Conservation (phyloP, 2,797 vertebrate species). For the Lycodopsis pacificus region DNA sequence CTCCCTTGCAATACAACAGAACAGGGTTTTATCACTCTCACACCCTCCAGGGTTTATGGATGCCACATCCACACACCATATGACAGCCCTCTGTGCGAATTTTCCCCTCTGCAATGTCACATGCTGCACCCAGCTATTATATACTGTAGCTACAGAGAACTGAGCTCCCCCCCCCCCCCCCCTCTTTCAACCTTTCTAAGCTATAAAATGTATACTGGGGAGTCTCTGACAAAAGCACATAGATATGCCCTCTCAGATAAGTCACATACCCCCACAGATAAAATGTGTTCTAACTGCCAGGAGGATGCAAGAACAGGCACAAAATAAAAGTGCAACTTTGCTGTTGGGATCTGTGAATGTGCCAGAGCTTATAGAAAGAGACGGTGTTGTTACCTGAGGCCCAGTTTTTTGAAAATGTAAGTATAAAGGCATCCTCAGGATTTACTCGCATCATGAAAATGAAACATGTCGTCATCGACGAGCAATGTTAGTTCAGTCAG, state of each 20-base stretch:
- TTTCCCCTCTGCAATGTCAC: constrained; percentile 47
- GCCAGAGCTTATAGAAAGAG: constrained; percentile 14
- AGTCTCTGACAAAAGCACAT: constrained; percentile 37
- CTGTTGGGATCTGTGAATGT: constrained; percentile 18
- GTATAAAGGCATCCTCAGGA: constrained; percentile 26
- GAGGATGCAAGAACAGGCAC: constrained; percentile 28
- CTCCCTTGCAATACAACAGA: constrained; percentile 70
- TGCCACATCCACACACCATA: constrained; percentile 60
- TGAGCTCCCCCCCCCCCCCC: not conserved
- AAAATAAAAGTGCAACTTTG: constrained; percentile 31
- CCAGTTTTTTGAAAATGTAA: constrained; percentile 12
- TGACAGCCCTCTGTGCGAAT: constrained; percentile 63
- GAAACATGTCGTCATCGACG: constrained; percentile 50
- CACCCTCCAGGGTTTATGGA: constrained; percentile 66
- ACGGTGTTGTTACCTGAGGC: constrained; percentile 26
- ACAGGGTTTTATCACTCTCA: constrained; percentile 63
- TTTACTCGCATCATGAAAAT: constrained; percentile 44
- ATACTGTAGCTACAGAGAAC: constrained; percentile 31
- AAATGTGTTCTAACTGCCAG: constrained; percentile 45
- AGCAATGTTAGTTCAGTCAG: constrained; percentile 36
- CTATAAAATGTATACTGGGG: constrained; percentile 49
- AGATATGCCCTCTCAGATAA: constrained; percentile 41
- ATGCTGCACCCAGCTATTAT: constrained; percentile 42
- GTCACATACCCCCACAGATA: constrained; percentile 27
- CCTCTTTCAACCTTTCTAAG: constrained; percentile 14